Evolutionary conservation across 2,113 vertebrate species (phyloP).

Genomic region (Psilopsiagon aurifrons): DNA sequence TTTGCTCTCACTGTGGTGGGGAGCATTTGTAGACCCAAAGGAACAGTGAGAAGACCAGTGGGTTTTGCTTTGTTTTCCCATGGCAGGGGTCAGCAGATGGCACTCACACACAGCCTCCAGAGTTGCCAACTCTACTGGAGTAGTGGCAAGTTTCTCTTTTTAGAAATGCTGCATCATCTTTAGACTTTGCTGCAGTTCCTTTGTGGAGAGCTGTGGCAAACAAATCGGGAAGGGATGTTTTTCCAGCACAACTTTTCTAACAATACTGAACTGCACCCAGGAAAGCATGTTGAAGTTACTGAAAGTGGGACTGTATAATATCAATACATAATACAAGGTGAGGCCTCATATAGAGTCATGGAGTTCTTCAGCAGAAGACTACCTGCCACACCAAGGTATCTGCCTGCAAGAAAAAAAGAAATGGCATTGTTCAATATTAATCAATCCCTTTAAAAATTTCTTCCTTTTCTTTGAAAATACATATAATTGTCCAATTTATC

Average conservation of each 20-base stretch:
- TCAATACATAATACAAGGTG: not conserved
- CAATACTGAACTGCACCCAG: not conserved
- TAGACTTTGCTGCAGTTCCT: constrained; percentile 38
- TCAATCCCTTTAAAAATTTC: not conserved
- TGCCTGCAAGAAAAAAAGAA: not conserved
- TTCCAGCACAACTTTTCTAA: not conserved
- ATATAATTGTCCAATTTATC: not conserved
- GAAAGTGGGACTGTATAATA: not conserved
- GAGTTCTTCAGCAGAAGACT: not conserved
- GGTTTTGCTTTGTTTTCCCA: not conserved
- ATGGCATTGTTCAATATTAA: not conserved
- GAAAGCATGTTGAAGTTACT: not conserved
- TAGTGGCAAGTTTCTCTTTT: constrained; percentile 39
- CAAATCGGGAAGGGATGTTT: not conserved
- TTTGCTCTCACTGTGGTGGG: not conserved
- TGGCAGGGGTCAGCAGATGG: constrained; percentile 62
- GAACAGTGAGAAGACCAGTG: not conserved
- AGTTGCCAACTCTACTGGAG: not conserved
- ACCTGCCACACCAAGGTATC: not conserved
- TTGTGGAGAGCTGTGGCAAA: constrained; percentile 28
- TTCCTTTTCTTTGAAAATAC: not conserved
- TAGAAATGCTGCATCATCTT: constrained; percentile 58
- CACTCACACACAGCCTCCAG: constrained; percentile 61
- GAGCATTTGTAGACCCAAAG: not conserved
- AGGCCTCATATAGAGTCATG: not conserved